phyloP scores from a whole-genome alignment of 1,140 invertebrate genomes.

The Bombus fervidus region DNA sequence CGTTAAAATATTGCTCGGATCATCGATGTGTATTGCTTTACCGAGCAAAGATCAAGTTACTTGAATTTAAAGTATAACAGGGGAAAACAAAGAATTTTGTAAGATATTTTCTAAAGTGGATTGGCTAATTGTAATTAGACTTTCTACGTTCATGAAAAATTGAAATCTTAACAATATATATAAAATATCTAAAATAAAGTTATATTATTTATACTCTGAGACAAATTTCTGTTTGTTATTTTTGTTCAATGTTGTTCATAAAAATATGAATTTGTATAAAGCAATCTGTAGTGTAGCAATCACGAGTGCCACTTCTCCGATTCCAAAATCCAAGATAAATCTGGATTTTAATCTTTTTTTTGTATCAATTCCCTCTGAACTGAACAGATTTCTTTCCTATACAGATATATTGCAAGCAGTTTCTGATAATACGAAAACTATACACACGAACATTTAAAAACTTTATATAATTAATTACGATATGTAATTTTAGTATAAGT shows the following conservation, averaged over 20 bases:
- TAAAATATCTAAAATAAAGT: background rate
- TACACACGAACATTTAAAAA: background rate
- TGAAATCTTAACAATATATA: background rate
- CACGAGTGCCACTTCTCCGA: background rate
- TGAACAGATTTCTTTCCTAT: no score
- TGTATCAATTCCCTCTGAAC: background rate
- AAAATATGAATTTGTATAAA: background rate
- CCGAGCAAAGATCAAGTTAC: background rate
- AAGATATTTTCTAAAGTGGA: background rate
- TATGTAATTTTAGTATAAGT: background rate
- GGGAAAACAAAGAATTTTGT: background rate
- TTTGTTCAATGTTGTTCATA: background rate
- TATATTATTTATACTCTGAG: background rate
- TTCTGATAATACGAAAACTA: background rate
- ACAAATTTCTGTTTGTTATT: background rate
- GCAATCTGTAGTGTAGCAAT: background rate
- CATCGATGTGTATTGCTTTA: background rate
- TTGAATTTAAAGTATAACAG: background rate
- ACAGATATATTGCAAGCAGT: background rate
- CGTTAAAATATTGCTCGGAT: conserved; percentile 43
- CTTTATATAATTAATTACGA: no score
- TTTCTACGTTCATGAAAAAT: background rate
- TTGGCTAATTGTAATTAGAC: no score
- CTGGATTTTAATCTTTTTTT: background rate
- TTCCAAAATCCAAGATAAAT: background rate